Base-by-base conservation (phyloP, 2,113 vertebrate species). In the Antennarius striatus region DNA sequence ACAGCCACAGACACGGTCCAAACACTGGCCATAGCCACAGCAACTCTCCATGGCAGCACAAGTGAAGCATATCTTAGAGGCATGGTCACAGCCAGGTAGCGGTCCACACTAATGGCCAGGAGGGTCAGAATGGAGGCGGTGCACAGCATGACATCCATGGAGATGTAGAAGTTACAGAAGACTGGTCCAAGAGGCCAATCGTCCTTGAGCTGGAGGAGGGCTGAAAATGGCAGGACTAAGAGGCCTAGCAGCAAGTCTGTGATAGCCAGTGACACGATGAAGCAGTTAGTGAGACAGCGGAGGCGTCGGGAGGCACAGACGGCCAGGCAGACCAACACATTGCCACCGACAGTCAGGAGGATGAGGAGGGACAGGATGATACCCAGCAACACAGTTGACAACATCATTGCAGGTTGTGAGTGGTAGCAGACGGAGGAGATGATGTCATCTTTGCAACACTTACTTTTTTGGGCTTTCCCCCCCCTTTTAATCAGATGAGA, bases 121-220 rank as follows among this genome's bases (percentile, higher is more conserved):
- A 99, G 95, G 67, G 96, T 98, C 72, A 99, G 95, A 78, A 99
- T 99, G 81, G 98, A 99, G 60, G 96, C 97, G 0, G 98, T 99
- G 88, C 96, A 98, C 40, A 99, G 89, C 97, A 99, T 99, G 77
- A 99, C 95, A 0, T 99, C 97, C 89, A 98, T 87, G 78, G 96
- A 99, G 80, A 86, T 92, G 66, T 99, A 98, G 86, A 99, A 91
- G 71, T 98, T 95, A 85, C 97, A 99, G 62, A 98, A 90, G 73
- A 80, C 79, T 0, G 87, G 86, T 47, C 94, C 92, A 0, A 98
- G 93, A 3, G 86, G 90, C 96, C 98, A 99, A 5, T 88, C 87
- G 2, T 73, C 73, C 0, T 55, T 66, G 1, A 99, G 88, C 66
- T 95, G 91, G 0, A 93, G 88, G 48, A 94, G 84, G n/a, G 96